Evolutionary conservation across 2,888 invertebrate genomes (phyloP).

Genomic region (Nemotelus pantherinus): DNA sequence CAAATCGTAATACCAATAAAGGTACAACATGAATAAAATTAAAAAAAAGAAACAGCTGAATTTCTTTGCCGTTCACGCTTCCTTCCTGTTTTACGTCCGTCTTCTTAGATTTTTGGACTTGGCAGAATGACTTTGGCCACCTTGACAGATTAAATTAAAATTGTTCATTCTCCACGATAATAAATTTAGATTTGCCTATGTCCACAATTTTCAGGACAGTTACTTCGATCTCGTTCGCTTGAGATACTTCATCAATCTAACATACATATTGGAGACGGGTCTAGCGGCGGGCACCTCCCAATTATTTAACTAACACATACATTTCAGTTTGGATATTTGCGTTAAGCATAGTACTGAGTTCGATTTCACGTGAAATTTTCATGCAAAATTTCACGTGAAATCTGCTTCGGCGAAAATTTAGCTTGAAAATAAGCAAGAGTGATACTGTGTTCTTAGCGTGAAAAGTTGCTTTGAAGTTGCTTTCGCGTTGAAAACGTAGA

Average conservation of each 20-base stretch:
- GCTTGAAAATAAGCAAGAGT: too few species aligned
- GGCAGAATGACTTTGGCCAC: conserved; percentile 6
- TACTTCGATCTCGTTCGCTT: conserved; percentile 2
- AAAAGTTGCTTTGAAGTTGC: too few species aligned
- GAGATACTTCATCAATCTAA: neutral
- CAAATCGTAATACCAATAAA: neutral
- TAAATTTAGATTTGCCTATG: conserved; percentile 16
- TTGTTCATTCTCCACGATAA: neutral
- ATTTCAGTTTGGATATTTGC: conserved; percentile 16
- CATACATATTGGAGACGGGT: neutral
- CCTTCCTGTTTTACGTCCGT: conserved; percentile 4
- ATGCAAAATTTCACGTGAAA: too few species aligned
- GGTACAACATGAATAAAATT: neutral
- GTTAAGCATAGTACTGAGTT: too few species aligned
- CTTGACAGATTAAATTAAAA: neutral
- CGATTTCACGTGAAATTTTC: too few species aligned
- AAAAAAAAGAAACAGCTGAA: conserved; percentile 5
- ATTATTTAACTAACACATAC: conserved; percentile 12
- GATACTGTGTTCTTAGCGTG: too few species aligned
- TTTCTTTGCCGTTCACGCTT: conserved; percentile 2
- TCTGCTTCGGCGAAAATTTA: too few species aligned
- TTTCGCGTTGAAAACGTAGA: too few species aligned
- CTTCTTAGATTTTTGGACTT: conserved; percentile 2
- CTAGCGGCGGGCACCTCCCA: neutral
- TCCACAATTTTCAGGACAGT: neutral